phyloP scores from a whole-genome alignment of 2,888 invertebrate species.

The Aphodius sticticus region DNA sequence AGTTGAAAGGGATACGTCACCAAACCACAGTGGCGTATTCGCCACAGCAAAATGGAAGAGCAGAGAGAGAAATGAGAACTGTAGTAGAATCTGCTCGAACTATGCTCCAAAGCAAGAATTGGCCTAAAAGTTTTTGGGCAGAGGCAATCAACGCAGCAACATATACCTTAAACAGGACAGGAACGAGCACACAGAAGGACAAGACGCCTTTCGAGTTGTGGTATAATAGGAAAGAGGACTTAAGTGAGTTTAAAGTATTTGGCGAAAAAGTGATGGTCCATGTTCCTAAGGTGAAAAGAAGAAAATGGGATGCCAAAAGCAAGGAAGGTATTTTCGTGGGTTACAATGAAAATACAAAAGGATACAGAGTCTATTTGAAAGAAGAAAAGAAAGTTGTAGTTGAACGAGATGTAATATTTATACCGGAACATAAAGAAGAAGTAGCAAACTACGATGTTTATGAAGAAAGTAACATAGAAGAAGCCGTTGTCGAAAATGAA shows the following conservation, averaged over 20 bases:
- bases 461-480: background rate
- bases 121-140: slow-evolving; percentile 49
- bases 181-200: slow-evolving; percentile 20
- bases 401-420: slow-evolving; percentile 40
- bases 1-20: slow-evolving; percentile 46
- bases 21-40: slow-evolving; percentile 49
- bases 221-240: slow-evolving; percentile 43
- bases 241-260: slow-evolving; percentile 38
- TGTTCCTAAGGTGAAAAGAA: slow-evolving; percentile 40
- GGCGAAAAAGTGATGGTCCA: slow-evolving; percentile 42
- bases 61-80: slow-evolving; percentile 52
- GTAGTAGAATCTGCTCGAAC: slow-evolving; percentile 49
- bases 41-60: slow-evolving; percentile 54
- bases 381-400: slow-evolving; percentile 37
- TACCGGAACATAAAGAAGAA: background rate
- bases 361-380: slow-evolving; percentile 41
- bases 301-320: slow-evolving; percentile 40
- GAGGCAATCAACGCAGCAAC: slow-evolving; percentile 49
- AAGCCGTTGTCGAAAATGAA: background rate
- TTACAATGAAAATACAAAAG: slow-evolving; percentile 38
- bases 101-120: slow-evolving; percentile 44
- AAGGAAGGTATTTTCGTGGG: slow-evolving; percentile 40
- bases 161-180: slow-evolving; percentile 41
- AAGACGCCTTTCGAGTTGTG: slow-evolving; percentile 53
- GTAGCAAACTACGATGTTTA: background rate